A percentile compares a stretch with the other conserved stretches of the same genome.
phyloP scores from a whole-genome alignment of 2,888 invertebrate genomes.

The Hirudinaria manillensis region DNA sequence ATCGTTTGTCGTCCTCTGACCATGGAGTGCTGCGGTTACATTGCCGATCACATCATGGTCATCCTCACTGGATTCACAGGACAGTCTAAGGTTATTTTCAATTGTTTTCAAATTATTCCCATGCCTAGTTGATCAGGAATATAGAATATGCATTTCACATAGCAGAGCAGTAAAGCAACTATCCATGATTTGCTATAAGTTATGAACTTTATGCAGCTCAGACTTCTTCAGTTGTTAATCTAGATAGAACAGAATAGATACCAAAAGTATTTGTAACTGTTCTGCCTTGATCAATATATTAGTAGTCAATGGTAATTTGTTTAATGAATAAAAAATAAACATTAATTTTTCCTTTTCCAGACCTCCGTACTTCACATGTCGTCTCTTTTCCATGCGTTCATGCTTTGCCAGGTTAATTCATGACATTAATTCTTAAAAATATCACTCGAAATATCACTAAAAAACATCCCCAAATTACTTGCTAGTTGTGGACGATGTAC shows the following conservation, averaged over 20 bases:
- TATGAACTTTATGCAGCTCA: too few species aligned
- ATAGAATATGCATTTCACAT: neutral
- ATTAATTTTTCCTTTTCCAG: constrained; percentile 46
- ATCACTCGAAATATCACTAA: neutral
- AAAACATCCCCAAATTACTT: neutral
- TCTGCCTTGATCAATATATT: too few species aligned
- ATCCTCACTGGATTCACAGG: constrained; percentile 95
- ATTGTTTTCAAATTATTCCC: too few species aligned
- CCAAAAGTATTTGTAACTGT: neutral
- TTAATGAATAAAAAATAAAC: neutral
- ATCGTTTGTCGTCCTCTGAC: constrained; percentile 74
- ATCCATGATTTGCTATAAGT: too few species aligned
- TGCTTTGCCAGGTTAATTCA: constrained; percentile 77
- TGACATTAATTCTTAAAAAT: neutral
- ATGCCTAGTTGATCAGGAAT: neutral
- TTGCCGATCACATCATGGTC: constrained; percentile 92
- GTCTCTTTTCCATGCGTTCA: constrained; percentile 91
- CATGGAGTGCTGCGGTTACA: constrained; percentile 88
- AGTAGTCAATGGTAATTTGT: too few species aligned
- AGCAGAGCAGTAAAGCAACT: neutral
- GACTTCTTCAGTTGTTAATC: too few species aligned
- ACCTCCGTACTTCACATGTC: constrained; percentile 88
- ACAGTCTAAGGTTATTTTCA: constrained; percentile 66
- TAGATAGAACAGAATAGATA: neutral
- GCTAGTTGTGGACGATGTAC: constrained; percentile 89